phyloP scores from a whole-genome alignment of 2,797 vertebrate species.

The Catamblyrhynchus diadema region DNA sequence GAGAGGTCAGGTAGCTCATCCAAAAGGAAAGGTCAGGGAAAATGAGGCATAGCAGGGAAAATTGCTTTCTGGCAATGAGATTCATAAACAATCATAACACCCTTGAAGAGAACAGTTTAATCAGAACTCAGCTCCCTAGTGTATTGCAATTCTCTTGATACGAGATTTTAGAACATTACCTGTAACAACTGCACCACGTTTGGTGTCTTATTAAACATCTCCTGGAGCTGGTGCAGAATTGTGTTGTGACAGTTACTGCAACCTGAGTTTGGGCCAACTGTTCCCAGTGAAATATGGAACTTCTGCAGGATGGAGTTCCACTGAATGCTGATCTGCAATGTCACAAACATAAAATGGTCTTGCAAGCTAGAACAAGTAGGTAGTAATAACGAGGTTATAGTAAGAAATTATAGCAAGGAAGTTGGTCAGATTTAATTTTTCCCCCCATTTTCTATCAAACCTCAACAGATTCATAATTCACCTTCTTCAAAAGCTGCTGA shows the following conservation, averaged over 20 bases:
- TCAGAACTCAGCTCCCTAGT: neutral
- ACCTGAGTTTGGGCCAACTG: slow-evolving; percentile 96
- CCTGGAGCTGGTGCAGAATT: slow-evolving; percentile 98
- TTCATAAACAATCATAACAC: neutral
- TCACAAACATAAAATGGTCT: slow-evolving; percentile 36
- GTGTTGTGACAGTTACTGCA: slow-evolving; percentile 99
- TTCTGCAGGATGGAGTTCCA: slow-evolving; percentile 94
- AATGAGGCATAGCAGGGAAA: neutral
- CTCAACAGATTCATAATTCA: neutral
- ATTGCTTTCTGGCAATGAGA: neutral
- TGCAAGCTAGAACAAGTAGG: neutral
- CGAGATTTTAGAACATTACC: slow-evolving; percentile 74
- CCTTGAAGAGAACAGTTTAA: neutral
- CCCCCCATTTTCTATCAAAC: neutral
- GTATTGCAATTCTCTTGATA: neutral
- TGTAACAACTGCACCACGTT: slow-evolving; percentile 95
- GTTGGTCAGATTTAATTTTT: neutral
- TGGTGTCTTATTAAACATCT: slow-evolving; percentile 99
- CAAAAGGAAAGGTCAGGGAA: neutral
- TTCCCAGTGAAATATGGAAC: slow-evolving; percentile 95
- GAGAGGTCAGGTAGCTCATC: neutral
- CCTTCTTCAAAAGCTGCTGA: neutral
- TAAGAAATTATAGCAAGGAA: neutral
- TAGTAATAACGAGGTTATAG: neutral
- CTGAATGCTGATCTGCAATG: slow-evolving; percentile 90